A percentile compares a stretch with the other conserved stretches of the same genome.
Evolutionary conservation across 2,113 vertebrate species (phyloP).

Genomic region (Panthera leo): DNA sequence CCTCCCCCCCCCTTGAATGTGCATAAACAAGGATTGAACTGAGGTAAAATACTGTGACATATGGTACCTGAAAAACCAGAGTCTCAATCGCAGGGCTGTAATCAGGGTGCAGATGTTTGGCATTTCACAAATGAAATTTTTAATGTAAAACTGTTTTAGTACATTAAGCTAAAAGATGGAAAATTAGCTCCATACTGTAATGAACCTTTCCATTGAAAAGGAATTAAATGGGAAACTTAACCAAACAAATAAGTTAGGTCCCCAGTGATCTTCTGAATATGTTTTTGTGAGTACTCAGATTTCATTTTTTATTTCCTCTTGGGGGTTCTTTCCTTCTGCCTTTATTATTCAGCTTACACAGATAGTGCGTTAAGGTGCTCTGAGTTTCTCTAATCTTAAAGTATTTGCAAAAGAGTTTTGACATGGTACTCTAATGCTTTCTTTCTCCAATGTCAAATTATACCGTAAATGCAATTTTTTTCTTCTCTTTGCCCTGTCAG

Average conservation of each 20-base stretch:
- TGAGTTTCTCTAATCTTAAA: conserved; percentile 43
- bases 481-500: neutral
- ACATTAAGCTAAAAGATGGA: conserved; percentile 74
- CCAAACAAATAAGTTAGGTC: conserved; percentile 32
- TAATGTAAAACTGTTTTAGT: conserved; percentile 71
- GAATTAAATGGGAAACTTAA: conserved; percentile 38
- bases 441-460: conserved; percentile 18
- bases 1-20: neutral
- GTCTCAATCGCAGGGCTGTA: conserved; percentile 59
- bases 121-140: conserved; percentile 76
- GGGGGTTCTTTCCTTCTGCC: conserved; percentile 44
- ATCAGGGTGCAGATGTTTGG: conserved; percentile 79
- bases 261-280: neutral
- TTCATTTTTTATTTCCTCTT: conserved; percentile 56
- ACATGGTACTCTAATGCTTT: neutral
- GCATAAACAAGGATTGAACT: conserved; percentile 49
- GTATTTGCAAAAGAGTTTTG: conserved; percentile 44
- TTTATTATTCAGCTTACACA: conserved; percentile 10
- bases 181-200: conserved; percentile 64
- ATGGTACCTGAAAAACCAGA: conserved; percentile 71
- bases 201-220: conserved; percentile 49
- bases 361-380: conserved; percentile 10
- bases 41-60: conserved; percentile 69
- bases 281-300: conserved; percentile 20
- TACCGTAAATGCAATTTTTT: neutral